A percentile compares a stretch with the other conserved stretches of the same genome.
phyloP scores from a whole-genome alignment of 2,113 vertebrate genomes.

The Rana temporaria region DNA sequence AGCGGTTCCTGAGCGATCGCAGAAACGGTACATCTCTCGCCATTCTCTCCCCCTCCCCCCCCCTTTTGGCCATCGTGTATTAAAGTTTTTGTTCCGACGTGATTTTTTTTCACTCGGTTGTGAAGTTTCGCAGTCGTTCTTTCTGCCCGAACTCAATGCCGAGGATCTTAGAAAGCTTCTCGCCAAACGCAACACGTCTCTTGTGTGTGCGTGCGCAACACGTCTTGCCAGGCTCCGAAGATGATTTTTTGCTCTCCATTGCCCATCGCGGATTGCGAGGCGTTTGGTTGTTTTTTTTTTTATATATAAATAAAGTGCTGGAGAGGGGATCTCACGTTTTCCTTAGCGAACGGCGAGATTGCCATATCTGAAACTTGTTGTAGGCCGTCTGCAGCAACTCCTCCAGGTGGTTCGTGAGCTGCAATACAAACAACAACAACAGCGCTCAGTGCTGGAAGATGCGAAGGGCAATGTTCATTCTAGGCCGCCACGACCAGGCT shows the following conservation, averaged over 20 bases:
- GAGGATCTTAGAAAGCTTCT: conserved; percentile 67
- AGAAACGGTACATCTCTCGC: conserved; percentile 75
- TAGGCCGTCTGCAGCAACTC: conserved; percentile 96
- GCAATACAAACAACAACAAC: conserved; percentile 53
- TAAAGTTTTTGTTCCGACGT: conserved; percentile 76
- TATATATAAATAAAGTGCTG: neutral
- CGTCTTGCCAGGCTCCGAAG: conserved; percentile 59
- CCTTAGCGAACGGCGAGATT: conserved; percentile 92
- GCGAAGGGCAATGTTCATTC: too few species aligned
- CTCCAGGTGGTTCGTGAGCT: conserved; percentile 94
- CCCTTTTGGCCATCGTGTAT: conserved; percentile 68
- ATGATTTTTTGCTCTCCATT: neutral
- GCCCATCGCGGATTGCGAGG: conserved; percentile 67
- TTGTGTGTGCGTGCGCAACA: conserved; percentile 65
- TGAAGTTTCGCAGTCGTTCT: conserved; percentile 58
- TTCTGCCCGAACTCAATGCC: conserved; percentile 56
- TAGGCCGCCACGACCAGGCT: too few species aligned
- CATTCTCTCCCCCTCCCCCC: conserved; percentile 53
- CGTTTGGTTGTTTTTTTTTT: conserved; percentile 36
- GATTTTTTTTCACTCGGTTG: neutral
- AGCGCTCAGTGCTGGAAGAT: neutral
- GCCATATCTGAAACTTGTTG: conserved; percentile 95
- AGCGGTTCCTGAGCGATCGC: conserved; percentile 85
- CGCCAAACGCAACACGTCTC: conserved; percentile 60
- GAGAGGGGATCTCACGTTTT: conserved; percentile 85